These are phyloP conservation scores for Acropternis orthonyx DNA, from an alignment of 2,797 vertebrate genomes.

Conservation along the genomic window DNA sequence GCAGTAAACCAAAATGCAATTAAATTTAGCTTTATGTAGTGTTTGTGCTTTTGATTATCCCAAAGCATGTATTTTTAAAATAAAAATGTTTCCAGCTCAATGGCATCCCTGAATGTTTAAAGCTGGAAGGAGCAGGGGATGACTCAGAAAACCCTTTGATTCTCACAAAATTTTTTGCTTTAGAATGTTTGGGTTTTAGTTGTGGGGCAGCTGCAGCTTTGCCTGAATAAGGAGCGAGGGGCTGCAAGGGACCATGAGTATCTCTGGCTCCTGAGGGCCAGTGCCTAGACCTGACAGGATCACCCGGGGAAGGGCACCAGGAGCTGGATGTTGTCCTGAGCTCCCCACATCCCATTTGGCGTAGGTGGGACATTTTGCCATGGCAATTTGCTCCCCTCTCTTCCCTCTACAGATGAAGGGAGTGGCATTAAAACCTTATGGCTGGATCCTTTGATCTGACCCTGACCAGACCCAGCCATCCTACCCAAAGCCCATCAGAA, in stretches of 20 bases:
- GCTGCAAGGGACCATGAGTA: background rate
- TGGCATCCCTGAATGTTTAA: background rate
- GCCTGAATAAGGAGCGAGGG: background rate
- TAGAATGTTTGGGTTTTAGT: background rate
- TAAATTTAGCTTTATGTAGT: conserved; percentile 38
- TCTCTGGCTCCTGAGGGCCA: background rate
- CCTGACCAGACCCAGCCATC: rapidly evolving
- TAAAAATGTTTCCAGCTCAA: conserved; percentile 30
- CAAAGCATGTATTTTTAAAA: conserved; percentile 34
- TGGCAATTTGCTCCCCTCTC: background rate
- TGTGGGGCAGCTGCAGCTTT: background rate
- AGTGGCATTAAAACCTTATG: background rate
- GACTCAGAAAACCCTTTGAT: conserved; percentile 28
- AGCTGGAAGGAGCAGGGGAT: background rate
- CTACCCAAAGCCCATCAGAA: background rate
- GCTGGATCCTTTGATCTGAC: background rate
- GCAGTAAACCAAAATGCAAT: conserved; percentile 7
- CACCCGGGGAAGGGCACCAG: rapidly evolving
- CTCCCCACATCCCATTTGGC: rapidly evolving
- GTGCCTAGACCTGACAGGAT: rapidly evolving
- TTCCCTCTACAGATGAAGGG: background rate
- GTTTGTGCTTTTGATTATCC: conserved; percentile 25
- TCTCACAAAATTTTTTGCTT: conserved; percentile 4
- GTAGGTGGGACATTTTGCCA: background rate
- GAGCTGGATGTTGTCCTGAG: background rate